Evolutionary conservation across 2,888 invertebrate species (phyloP).

Genomic region (Reticulitermes lucifugus): DNA sequence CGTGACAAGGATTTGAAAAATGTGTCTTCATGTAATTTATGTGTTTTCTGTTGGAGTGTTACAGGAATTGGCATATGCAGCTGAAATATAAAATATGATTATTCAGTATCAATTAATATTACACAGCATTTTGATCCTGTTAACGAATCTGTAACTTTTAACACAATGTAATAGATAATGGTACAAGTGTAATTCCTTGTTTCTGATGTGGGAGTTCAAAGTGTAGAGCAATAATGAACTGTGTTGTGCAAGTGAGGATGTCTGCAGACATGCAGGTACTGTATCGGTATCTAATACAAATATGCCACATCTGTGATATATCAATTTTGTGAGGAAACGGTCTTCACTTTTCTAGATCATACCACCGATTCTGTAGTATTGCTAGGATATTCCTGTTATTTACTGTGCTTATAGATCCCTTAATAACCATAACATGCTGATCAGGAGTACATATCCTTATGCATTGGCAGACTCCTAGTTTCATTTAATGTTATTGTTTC

Average conservation of each 20-base stretch:
- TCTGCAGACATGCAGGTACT: slow-evolving; percentile 3
- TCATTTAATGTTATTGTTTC: background rate
- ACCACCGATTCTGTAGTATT: slow-evolving; percentile 43
- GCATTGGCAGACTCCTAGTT: background rate
- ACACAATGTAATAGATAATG: slow-evolving; percentile 20
- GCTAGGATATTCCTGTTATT: slow-evolving; percentile 18
- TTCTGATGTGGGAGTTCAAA: background rate
- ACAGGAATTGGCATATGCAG: slow-evolving; percentile 29
- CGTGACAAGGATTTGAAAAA: background rate
- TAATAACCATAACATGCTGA: too few species aligned
- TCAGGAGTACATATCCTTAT: background rate
- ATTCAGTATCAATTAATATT: background rate
- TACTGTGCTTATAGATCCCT: slow-evolving; percentile 20
- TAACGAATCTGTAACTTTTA: background rate
- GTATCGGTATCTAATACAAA: slow-evolving; percentile 12
- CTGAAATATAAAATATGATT: background rate
- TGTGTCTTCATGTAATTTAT: background rate
- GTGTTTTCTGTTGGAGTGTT: background rate
- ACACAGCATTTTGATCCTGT: background rate
- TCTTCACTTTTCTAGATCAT: slow-evolving; percentile 29
- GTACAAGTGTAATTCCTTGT: slow-evolving; percentile 10
- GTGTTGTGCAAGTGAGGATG: background rate
- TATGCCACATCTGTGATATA: slow-evolving; percentile 35
- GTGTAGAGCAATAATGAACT: slow-evolving; percentile 16
- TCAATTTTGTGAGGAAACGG: slow-evolving; percentile 3